Evolutionary conservation across 2,888 invertebrate genomes (phyloP), one percentile per base, ranked within the genome.

Genomic region (Meteorus cinctellus): DNA sequence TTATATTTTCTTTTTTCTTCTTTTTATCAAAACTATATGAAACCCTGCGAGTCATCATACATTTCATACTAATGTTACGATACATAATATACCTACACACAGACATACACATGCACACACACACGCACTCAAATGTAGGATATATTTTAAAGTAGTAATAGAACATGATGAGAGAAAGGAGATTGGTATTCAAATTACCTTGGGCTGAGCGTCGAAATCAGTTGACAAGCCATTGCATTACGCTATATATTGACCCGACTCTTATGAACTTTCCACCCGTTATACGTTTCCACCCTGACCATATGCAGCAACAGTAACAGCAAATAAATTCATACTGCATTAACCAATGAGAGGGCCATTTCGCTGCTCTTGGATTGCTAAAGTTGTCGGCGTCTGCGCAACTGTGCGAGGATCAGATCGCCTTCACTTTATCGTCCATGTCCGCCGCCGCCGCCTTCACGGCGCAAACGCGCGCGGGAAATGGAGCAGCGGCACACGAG

Each of bases 201-300:
- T 72, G 71, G 60, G 62, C 63, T 62, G 34, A 1, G 48, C 71
- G 62, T 72, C 71, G 62, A 72, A 72, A 72, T 72, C 71, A 60
- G 71, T 72, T 72, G 71, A 72, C 71, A 72, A 72, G 71, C 71
- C 60, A 60, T 72, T 78, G 80, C 83, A 80, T 82, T 80, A 79
- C 81, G 82, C 79, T 82, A 71, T 78, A 71, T 78, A 82, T 82
- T 85, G 86, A 87, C 86, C 87, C 83, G 87, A 86, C 86, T 48
- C 87, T 83, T 82, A 84, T 87, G 86, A 87, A 86, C 87, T 82
- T 73, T 80, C 80, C 81, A 80, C 81, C 82, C 82, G 71, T 72
- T 72, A 48, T 48, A 72, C 62, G 41, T 65, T 41, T 51, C 65
- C 73, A 27, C 73, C 73, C 66, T 66, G 10, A 65, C 36, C 31